A percentile compares a stretch with the other conserved stretches of the same genome.
Evolutionary conservation across 2,113 vertebrate species (phyloP).

Genomic region (Hymenochirus boettgeri): DNA sequence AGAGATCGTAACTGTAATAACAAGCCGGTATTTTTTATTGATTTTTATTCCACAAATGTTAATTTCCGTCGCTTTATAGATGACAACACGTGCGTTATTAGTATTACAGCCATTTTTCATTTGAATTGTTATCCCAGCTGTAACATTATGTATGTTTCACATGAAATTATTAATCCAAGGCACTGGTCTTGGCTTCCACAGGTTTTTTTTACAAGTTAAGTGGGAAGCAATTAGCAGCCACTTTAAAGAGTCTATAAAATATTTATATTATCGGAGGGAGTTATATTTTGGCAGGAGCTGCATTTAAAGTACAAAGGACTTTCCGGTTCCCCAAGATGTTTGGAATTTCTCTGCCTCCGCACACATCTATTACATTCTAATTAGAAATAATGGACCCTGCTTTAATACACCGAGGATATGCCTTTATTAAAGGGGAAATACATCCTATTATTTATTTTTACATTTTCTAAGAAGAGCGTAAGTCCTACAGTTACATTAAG

Average conservation of each 20-base stretch:
- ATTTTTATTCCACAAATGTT: neutral
- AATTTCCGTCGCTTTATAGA: too few relatives aligned
- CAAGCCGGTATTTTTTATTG: too few relatives aligned
- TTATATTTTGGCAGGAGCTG: neutral
- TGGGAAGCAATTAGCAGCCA: neutral
- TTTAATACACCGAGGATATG: neutral
- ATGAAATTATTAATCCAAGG: neutral
- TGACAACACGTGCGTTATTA: too few relatives aligned
- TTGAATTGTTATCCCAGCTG: neutral
- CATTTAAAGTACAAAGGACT: neutral
- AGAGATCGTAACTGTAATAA: too few relatives aligned
- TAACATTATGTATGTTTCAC: neutral
- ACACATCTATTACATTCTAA: neutral
- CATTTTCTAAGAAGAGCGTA: too few relatives aligned
- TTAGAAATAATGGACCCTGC: neutral
- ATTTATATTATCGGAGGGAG: neutral
- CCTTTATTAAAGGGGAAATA: neutral
- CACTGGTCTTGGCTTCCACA: neutral
- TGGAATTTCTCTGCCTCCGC: neutral
- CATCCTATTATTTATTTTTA: too few relatives aligned
- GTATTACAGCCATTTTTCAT: too few relatives aligned
- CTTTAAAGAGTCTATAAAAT: neutral
- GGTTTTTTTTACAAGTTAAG: neutral
- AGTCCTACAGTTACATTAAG: too few relatives aligned
- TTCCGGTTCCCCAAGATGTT: neutral